phyloP scores from a whole-genome alignment of 2,113 vertebrate genomes.

The Chinchilla lanigera region DNA sequence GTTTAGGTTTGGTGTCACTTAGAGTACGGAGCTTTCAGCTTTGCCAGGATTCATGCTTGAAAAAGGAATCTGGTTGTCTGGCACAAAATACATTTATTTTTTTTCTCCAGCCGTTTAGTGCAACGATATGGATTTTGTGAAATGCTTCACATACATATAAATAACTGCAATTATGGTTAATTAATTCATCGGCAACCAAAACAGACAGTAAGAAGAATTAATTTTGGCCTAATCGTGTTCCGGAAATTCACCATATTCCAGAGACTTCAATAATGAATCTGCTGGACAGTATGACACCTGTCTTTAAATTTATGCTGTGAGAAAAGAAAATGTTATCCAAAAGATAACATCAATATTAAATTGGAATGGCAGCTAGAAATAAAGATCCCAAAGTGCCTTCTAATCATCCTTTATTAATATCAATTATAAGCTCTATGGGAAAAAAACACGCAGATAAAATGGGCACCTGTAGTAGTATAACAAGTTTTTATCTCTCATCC shows the following conservation, averaged over 20 bases:
- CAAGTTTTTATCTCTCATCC: not conserved
- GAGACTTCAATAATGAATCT: not conserved
- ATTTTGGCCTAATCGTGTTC: not conserved
- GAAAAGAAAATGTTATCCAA: not conserved
- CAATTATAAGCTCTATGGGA: not conserved
- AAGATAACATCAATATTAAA: not conserved
- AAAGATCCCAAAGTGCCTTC: not conserved
- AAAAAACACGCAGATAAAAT: not conserved
- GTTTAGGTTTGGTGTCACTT: not conserved
- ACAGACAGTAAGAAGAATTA: not conserved
- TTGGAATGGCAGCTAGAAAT: not conserved
- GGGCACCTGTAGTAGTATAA: not conserved
- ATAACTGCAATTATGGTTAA: not conserved
- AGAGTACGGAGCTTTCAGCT: not conserved
- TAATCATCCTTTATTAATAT: not conserved
- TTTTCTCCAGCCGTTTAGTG: constrained; percentile 11
- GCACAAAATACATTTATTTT: constrained; percentile 25
- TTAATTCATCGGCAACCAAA: not conserved
- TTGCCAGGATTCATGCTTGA: not conserved
- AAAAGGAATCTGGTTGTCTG: not conserved
- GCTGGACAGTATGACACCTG: not conserved
- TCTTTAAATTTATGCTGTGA: not conserved
- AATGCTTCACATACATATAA: not conserved
- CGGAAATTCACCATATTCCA: not conserved
- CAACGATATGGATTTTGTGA: not conserved